Evolutionary conservation across 2,888 invertebrate genomes (phyloP).

Genomic region (Yponomeuta cagnagella): DNA sequence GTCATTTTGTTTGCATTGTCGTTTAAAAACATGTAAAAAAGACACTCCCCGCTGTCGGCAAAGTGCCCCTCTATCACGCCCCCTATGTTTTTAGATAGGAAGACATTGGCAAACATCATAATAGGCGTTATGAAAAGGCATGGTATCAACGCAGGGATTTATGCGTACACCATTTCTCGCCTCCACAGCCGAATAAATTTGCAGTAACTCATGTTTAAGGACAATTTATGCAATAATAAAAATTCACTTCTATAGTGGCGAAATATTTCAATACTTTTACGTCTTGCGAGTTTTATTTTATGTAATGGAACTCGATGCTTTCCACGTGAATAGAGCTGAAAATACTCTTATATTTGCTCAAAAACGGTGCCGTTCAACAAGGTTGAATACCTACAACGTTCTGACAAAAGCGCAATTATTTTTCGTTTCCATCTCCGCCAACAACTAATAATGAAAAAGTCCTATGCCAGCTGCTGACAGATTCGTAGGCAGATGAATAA

Average conservation of each 20-base stretch:
- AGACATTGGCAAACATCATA: slow-evolving; percentile 10
- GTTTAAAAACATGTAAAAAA: slow-evolving; percentile 3
- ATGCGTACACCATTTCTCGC: slow-evolving; percentile 8
- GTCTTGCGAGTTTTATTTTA: neutral
- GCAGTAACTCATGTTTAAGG: slow-evolving; percentile 14
- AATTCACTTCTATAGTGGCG: slow-evolving; percentile 1
- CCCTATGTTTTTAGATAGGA: slow-evolving; percentile 1
- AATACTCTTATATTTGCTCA: neutral
- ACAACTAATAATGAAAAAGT: neutral
- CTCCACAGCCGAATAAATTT: slow-evolving; percentile 13
- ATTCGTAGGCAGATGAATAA: neutral
- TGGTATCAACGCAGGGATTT: slow-evolving; percentile 11
- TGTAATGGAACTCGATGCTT: neutral
- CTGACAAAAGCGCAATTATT: neutral
- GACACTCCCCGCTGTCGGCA: neutral
- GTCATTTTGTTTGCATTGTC: neutral
- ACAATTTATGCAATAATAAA: slow-evolving; percentile 14
- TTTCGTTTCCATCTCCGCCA: neutral
- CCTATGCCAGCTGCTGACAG: neutral
- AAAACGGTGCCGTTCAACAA: too few species aligned
- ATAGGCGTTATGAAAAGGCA: slow-evolving; percentile 8
- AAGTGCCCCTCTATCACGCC: neutral
- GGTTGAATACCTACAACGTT: neutral
- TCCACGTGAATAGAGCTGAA: neutral
- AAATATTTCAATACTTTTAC: neutral